These are phyloP conservation scores for Neocloeon triangulifer DNA, from an alignment of 1,140 invertebrate species.

Conservation along the genomic window DNA sequence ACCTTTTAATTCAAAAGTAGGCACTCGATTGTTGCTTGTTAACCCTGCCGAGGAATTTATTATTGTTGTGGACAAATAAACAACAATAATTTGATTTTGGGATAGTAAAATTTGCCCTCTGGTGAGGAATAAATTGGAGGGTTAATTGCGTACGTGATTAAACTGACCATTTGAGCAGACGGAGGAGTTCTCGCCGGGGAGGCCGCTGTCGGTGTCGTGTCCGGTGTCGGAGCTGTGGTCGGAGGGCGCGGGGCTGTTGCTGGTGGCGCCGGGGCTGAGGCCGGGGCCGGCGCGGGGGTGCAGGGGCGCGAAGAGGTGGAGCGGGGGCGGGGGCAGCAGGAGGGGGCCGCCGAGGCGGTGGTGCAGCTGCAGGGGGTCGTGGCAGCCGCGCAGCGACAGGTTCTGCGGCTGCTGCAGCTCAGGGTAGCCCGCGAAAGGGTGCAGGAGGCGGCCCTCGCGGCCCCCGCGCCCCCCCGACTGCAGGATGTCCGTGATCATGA, in stretches of 20 bases:
- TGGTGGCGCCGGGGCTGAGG: conserved; percentile 5
- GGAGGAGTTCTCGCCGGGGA: conserved; percentile 14
- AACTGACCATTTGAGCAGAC: conserved; percentile 16
- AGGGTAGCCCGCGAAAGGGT: neutral
- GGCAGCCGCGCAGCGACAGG: too few relatives aligned
- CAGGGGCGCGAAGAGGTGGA: too few relatives aligned
- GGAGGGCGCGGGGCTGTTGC: conserved; percentile 8
- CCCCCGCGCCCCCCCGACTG: conserved; percentile 9
- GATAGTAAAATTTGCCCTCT: too few relatives aligned
- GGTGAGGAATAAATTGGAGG: too few relatives aligned
- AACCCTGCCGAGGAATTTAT: too few relatives aligned
- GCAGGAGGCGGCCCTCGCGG: neutral
- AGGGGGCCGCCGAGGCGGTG: conserved; percentile 11
- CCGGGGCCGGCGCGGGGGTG: conserved; percentile 9
- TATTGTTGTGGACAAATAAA: too few relatives aligned
- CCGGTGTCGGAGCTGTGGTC: conserved; percentile 14
- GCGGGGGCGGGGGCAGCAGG: too few relatives aligned
- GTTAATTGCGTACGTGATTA: too few relatives aligned
- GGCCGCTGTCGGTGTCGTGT: conserved; percentile 13
- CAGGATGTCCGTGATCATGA: conserved; percentile 18
- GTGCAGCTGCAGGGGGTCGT: conserved; percentile 11
- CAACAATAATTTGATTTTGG: too few relatives aligned
- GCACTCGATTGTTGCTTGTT: too few relatives aligned
- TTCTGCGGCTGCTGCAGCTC: conserved; percentile 2
- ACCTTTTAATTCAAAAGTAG: too few relatives aligned